Evolutionary conservation across 2,113 vertebrate genomes (phyloP).

Genomic region (Gobius niger): DNA sequence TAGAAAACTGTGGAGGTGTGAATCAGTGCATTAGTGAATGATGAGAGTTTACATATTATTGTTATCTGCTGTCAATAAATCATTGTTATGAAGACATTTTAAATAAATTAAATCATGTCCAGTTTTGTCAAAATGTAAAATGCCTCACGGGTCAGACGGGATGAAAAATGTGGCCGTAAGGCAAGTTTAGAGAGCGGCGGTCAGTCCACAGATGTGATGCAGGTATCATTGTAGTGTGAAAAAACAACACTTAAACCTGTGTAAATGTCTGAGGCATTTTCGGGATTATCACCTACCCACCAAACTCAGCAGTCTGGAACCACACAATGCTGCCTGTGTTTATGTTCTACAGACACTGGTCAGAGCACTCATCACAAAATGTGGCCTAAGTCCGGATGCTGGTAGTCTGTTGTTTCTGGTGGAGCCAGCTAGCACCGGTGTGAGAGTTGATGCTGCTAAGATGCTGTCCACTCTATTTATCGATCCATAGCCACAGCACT

Average conservation of each 20-base stretch:
- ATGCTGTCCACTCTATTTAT: slow-evolving; percentile 60
- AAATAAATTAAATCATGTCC: slow-evolving; percentile 28
- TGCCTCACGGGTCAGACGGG: slow-evolving; percentile 36
- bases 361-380: slow-evolving; percentile 16
- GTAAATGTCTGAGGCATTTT: slow-evolving; percentile 69
- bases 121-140: slow-evolving; percentile 14
- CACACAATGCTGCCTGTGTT: slow-evolving; percentile 37
- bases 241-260: slow-evolving; percentile 76
- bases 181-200: slow-evolving; percentile 52
- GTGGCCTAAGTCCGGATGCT: slow-evolving; percentile 19
- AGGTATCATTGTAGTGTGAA: slow-evolving; percentile 76
- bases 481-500: slow-evolving; percentile 64
- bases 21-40: slow-evolving; percentile 66
- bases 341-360: slow-evolving; percentile 2
- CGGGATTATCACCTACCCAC: slow-evolving; percentile 69
- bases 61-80: slow-evolving; percentile 47
- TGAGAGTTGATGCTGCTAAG: slow-evolving; percentile 41
- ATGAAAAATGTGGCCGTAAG: slow-evolving; percentile 39
- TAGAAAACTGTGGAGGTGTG: slow-evolving; percentile 44
- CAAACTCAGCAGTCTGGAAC: slow-evolving; percentile 47
- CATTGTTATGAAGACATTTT: slow-evolving; percentile 33
- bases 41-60: slow-evolving; percentile 48
- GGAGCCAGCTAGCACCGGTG: slow-evolving; percentile 19
- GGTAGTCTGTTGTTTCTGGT: slow-evolving; percentile 18
- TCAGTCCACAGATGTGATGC: slow-evolving; percentile 73